Conservation (phyloP, 2,113 vertebrate species). For the Australoheros scitulus region DNA sequence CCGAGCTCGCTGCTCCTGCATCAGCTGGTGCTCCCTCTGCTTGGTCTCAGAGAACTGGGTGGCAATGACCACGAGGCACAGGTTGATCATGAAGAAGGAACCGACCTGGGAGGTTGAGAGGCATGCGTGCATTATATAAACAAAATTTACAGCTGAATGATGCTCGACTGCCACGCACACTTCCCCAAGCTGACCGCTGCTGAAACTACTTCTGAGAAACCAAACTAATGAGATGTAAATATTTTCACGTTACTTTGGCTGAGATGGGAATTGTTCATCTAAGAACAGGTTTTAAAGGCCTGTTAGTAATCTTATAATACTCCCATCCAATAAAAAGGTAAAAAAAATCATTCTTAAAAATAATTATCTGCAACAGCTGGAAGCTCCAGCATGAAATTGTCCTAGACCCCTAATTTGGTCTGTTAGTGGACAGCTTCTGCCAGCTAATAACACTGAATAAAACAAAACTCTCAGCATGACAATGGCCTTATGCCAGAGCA, state of each 20-base stretch:
- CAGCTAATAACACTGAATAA: conserved; percentile 1
- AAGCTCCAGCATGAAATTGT: conserved; percentile 1
- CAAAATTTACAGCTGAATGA: not conserved
- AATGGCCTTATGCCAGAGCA: conserved; percentile 11
- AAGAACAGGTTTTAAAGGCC: not conserved
- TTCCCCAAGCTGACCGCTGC: not conserved
- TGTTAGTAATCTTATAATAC: not conserved
- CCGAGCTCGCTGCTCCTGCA: conserved; percentile 93
- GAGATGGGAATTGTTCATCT: not conserved
- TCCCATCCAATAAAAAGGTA: not conserved
- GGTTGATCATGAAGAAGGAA: conserved; percentile 91
- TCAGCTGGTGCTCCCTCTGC: conserved; percentile 96
- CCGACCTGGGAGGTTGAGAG: conserved; percentile 79
- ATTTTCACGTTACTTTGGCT: not conserved
- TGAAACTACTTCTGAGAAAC: not conserved
- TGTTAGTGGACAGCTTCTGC: not conserved
- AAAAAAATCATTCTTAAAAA: not conserved
- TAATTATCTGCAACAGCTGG: not conserved
- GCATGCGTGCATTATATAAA: not conserved
- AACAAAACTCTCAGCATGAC: not conserved
- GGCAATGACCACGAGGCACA: conserved; percentile 98
- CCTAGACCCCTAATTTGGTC: not conserved
- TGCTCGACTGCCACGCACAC: not conserved
- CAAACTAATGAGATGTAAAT: not conserved
- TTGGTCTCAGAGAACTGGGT: conserved; percentile 99